Evolutionary conservation across 2,888 invertebrate species (phyloP).

Genomic region (Leptopilina myrica): DNA sequence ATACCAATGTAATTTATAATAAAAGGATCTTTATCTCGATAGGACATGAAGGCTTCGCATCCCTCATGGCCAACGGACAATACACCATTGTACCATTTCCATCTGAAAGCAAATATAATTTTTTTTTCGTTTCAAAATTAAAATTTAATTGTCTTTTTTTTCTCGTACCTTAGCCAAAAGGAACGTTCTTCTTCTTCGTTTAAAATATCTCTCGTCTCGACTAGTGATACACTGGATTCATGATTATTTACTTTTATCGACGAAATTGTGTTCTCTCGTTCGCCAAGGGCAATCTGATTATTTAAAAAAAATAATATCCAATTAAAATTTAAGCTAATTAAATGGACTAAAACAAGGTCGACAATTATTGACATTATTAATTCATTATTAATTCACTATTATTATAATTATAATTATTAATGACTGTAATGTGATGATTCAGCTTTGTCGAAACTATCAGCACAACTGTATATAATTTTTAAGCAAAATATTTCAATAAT

Average conservation of each 20-base stretch:
- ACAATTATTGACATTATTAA: not conserved
- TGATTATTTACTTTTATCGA: conserved; percentile 60
- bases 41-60: conserved; percentile 59
- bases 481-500: too few species aligned
- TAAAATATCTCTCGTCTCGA: conserved; percentile 62
- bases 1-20: conserved; percentile 66
- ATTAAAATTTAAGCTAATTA: too few species aligned
- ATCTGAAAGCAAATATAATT: conserved; percentile 52
- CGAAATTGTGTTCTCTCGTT: conserved; percentile 65
- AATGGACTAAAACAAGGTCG: too few species aligned
- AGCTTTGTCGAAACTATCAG: too few species aligned
- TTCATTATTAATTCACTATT: too few species aligned
- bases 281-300: conserved; percentile 64
- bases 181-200: conserved; percentile 54
- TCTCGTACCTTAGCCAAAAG: conserved; percentile 63
- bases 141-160: not conserved
- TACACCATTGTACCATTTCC: conserved; percentile 62
- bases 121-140: not conserved
- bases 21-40: conserved; percentile 64
- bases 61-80: conserved; percentile 57
- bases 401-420: too few species aligned
- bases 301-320: conserved; percentile 19
- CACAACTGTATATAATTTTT: too few species aligned
- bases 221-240: conserved; percentile 61
- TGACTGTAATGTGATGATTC: too few species aligned